Evolutionary conservation across 2,797 vertebrate genomes (phyloP).

Genomic region (Tachyglossus aculeatus): DNA sequence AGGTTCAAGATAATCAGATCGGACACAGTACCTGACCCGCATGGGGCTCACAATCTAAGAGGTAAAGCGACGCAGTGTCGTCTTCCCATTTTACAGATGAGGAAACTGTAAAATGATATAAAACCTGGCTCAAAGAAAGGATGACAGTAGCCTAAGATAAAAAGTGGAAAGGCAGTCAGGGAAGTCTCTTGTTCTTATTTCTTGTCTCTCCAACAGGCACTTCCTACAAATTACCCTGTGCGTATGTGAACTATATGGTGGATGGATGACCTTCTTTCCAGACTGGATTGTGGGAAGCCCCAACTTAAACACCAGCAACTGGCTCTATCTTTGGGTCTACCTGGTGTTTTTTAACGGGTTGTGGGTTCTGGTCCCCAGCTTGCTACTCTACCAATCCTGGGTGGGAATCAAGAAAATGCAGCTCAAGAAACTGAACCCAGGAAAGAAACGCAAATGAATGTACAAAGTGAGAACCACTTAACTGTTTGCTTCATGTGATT

Average conservation of each 20-base stretch:
- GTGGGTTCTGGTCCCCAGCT: constrained; percentile 74
- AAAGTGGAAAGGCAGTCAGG: neutral
- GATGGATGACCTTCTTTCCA: constrained; percentile 81
- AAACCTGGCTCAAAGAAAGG: too few relatives aligned
- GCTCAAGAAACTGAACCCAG: constrained; percentile 5
- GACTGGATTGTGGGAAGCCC: constrained; percentile 79
- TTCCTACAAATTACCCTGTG: constrained; percentile 79
- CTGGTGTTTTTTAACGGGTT: constrained; percentile 78
- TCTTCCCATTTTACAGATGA: too few relatives aligned
- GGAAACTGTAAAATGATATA: too few relatives aligned
- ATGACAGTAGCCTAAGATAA: neutral
- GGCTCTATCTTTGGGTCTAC: constrained; percentile 83
- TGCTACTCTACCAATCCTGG: constrained; percentile 83
- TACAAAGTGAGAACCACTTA: neutral
- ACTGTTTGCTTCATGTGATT: neutral
- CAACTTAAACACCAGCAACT: constrained; percentile 72
- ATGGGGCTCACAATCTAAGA: too few relatives aligned
- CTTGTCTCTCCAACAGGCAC: constrained; percentile 67
- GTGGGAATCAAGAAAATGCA: constrained; percentile 62
- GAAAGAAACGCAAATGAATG: constrained; percentile 55
- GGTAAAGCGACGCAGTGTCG: too few relatives aligned
- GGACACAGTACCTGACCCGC: too few relatives aligned
- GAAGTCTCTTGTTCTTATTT: neutral
- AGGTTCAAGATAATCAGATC: too few relatives aligned
- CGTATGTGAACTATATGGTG: constrained; percentile 78